Conservation (phyloP, 2,797 vertebrate genomes). For the Falco peregrinus region DNA sequence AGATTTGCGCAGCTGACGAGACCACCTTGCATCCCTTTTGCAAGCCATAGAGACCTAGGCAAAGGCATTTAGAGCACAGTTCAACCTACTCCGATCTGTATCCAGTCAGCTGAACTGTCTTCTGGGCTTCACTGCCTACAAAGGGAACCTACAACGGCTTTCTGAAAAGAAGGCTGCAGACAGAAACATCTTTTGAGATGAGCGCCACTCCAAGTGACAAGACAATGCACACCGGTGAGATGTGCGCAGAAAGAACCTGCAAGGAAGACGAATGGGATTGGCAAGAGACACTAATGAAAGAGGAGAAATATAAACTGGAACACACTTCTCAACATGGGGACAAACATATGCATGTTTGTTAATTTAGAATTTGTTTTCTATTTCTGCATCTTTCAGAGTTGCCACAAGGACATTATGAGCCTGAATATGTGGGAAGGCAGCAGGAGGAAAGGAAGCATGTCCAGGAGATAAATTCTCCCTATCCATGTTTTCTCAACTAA, state of each 20-base stretch:
- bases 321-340: background rate
- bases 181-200: background rate
- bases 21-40: background rate
- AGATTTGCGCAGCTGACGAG: background rate
- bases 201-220: background rate
- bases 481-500: background rate
- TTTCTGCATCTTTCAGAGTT: conserved; percentile 7
- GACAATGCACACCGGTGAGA: background rate
- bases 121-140: background rate
- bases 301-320: background rate
- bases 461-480: background rate
- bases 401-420: background rate
- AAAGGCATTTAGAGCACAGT: background rate
- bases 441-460: background rate
- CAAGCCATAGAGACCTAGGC: background rate
- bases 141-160: background rate
- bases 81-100: background rate
- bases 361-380: conserved; percentile 8
- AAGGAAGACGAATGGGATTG: background rate
- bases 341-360: background rate
- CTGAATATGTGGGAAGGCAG: background rate
- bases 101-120: background rate
- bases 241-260: background rate
- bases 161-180: background rate
- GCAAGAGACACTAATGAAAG: background rate